A percentile compares a stretch with the other conserved stretches of the same genome.
Evolutionary conservation across 2,113 vertebrate genomes (phyloP).

Genomic region (Anguilla rostrata): DNA sequence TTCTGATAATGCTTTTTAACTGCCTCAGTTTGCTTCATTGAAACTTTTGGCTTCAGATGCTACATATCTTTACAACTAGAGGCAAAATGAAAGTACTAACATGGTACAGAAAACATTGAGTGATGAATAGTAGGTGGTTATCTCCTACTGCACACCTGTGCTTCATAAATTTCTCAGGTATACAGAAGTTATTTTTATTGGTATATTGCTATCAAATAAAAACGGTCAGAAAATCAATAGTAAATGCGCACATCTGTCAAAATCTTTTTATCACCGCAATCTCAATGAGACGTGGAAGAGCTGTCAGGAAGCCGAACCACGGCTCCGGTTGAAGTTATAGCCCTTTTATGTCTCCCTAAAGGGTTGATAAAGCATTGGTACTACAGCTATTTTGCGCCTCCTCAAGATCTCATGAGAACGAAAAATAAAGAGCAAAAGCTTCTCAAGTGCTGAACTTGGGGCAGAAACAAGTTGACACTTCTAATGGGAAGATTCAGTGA

Average conservation of each 20-base stretch:
- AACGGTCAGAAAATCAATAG: not conserved
- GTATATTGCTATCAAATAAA: not conserved
- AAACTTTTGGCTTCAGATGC: not conserved
- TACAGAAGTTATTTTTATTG: not conserved
- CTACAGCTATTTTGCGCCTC: not conserved
- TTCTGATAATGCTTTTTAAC: not conserved
- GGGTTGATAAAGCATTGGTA: not conserved
- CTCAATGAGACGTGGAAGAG: not conserved
- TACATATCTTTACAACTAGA: not conserved
- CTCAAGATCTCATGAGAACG: not conserved
- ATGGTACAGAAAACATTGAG: not conserved
- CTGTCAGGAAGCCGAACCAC: slow-evolving; percentile 3
- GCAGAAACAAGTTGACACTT: not conserved
- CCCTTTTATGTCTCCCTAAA: not conserved
- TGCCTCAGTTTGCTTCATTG: not conserved
- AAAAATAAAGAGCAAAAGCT: not conserved
- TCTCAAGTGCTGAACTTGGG: not conserved
- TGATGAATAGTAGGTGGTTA: not conserved
- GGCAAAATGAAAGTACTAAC: not conserved
- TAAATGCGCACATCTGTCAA: not conserved
- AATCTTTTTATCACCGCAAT: not conserved
- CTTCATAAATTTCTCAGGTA: not conserved
- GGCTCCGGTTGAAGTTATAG: slow-evolving; percentile 12
- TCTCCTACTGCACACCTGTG: not conserved
- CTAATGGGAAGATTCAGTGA: slow-evolving; percentile 4